Conservation (phyloP, 2,888 invertebrate species). For the Kryphioiulus occultus region DNA sequence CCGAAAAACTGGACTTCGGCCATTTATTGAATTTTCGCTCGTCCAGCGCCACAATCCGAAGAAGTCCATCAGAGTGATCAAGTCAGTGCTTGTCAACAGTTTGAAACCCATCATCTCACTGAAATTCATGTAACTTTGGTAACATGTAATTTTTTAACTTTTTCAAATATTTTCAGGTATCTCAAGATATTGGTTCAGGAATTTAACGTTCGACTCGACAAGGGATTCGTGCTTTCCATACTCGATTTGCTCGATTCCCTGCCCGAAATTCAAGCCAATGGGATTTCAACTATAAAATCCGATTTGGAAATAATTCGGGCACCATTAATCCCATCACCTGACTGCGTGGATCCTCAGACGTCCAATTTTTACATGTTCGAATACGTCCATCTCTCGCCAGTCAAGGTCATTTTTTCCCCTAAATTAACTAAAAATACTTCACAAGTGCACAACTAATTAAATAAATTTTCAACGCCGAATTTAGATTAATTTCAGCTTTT, state of each 20-base stretch:
- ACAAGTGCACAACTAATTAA: neutral
- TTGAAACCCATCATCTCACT: neutral
- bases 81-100: constrained; percentile 57
- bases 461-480: neutral
- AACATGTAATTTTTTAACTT: neutral
- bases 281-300: neutral
- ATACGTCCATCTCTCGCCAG: constrained; percentile 62
- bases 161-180: constrained; percentile 61
- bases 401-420: constrained; percentile 58
- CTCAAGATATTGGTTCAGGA: constrained; percentile 73
- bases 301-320: constrained; percentile 37
- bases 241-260: constrained; percentile 71
- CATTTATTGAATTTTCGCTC: constrained; percentile 67
- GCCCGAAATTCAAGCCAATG: neutral
- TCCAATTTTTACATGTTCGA: constrained; percentile 61
- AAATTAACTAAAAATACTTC: neutral
- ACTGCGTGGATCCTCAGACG: constrained; percentile 55
- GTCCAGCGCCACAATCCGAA: constrained; percentile 61
- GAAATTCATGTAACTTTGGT: neutral
- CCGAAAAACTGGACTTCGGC: constrained; percentile 67
- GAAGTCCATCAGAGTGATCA: constrained; percentile 61
- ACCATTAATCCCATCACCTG: constrained; percentile 25
- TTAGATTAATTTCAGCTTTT: constrained; percentile 67
- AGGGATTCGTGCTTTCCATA: constrained; percentile 72
- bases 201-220: constrained; percentile 74